Conservation (phyloP, 2,113 vertebrate genomes). For the Cichladusa arquata region DNA sequence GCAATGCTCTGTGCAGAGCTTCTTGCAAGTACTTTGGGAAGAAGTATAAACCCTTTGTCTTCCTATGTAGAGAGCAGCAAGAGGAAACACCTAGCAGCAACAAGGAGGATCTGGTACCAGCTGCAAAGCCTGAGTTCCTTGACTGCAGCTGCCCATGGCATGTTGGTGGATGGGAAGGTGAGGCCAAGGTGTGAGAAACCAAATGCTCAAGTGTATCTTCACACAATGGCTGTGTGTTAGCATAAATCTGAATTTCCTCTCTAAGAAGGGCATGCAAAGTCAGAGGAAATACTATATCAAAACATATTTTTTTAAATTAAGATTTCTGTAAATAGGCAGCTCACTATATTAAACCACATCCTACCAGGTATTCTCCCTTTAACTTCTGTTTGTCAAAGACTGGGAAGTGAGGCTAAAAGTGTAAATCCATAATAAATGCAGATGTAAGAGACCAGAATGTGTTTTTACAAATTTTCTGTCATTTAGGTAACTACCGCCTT, state of each 20-base stretch:
- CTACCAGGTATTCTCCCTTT: not conserved
- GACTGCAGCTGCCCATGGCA: not conserved
- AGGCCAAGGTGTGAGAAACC: not conserved
- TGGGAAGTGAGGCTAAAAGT: not conserved
- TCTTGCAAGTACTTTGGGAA: not conserved
- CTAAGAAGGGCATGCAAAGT: not conserved
- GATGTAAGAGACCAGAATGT: not conserved
- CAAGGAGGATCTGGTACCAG: not conserved
- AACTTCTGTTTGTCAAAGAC: not conserved
- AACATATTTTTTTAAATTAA: not conserved
- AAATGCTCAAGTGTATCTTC: not conserved
- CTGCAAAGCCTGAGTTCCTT: not conserved
- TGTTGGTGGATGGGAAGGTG: not conserved
- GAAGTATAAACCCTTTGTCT: not conserved
- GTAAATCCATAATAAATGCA: not conserved
- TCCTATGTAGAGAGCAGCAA: not conserved
- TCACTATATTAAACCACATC: not conserved
- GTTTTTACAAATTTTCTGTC: not conserved
- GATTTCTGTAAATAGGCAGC: not conserved
- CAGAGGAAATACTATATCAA: not conserved
- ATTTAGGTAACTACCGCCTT: not conserved
- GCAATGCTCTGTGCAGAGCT: not conserved
- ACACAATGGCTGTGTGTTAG: not conserved
- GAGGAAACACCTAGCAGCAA: not conserved
- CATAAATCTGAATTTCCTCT: not conserved